These are phyloP conservation scores for Crocidura indochinensis DNA, from an alignment of 2,797 vertebrate genomes.

Conservation along the genomic window DNA sequence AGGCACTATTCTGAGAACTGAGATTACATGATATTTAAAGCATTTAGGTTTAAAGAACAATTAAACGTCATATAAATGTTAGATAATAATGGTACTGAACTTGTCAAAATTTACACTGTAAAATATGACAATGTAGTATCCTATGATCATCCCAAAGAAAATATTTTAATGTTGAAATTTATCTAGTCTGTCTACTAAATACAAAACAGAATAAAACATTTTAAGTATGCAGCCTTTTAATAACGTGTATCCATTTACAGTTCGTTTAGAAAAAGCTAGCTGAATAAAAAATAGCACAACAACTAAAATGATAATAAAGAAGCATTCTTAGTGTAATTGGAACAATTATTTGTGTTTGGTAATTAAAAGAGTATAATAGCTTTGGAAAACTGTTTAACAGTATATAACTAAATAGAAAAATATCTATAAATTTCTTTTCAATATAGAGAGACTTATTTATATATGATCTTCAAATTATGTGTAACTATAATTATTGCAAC, in stretches of 20 bases:
- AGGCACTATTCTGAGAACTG: not conserved
- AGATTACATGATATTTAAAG: not conserved
- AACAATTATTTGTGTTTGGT: not conserved
- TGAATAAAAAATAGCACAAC: not conserved
- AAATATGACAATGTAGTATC: not conserved
- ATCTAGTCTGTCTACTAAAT: conserved; percentile 16
- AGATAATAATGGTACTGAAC: not conserved
- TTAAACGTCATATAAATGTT: not conserved
- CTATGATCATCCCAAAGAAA: not conserved
- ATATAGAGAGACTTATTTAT: not conserved
- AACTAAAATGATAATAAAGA: conserved; percentile 18
- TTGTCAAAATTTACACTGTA: conserved; percentile 32
- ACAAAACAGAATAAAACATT: conserved; percentile 18
- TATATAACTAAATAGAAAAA: not conserved
- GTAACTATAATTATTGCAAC: not conserved
- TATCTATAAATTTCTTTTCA: not conserved
- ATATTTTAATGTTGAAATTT: not conserved
- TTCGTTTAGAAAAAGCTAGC: not conserved
- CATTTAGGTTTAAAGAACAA: not conserved
- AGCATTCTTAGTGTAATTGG: not conserved
- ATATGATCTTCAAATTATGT: not conserved
- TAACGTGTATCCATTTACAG: not conserved
- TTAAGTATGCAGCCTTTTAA: not conserved
- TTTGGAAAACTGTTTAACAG: not conserved
- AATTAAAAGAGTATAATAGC: not conserved